These are phyloP conservation scores for Melinaea marsaeus DNA, from an alignment of 2,888 invertebrate species.

Conservation along the genomic window DNA sequence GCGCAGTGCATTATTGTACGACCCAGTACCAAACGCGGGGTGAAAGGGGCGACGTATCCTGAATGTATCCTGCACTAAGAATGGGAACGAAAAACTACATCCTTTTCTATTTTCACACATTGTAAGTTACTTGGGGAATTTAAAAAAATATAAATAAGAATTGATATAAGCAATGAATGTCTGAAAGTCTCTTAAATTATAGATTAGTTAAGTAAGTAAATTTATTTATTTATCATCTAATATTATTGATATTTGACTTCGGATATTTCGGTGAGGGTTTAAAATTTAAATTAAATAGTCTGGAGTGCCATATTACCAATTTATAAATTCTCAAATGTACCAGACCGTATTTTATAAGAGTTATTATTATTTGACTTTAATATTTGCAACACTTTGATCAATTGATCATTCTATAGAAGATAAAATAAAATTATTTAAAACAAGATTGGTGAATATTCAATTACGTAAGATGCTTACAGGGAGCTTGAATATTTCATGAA, in stretches of 20 bases:
- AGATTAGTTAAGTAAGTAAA: no score
- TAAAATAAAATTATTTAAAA: no score
- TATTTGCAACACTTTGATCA: no score
- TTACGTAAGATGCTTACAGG: background rate
- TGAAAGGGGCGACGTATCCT: conserved; percentile 11
- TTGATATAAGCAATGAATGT: no score
- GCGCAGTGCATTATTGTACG: conserved; percentile 14
- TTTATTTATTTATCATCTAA: background rate
- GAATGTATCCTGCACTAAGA: conserved; percentile 3
- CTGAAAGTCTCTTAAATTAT: no score
- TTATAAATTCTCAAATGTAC: conserved; percentile 13
- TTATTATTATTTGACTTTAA: background rate
- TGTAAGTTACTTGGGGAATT: background rate
- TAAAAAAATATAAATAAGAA: no score
- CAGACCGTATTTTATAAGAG: background rate
- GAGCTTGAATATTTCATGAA: background rate
- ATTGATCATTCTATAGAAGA: no score
- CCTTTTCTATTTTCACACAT: background rate
- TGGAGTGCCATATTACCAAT: conserved; percentile 20
- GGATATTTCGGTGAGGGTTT: conserved; percentile 11
- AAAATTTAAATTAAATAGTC: conserved; percentile 25
- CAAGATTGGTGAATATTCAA: background rate
- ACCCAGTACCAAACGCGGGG: conserved; percentile 21
- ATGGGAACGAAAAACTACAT: background rate
- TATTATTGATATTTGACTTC: background rate